Conservation (phyloP, 2,113 vertebrate genomes). For the Rhabdornis inornatus region DNA sequence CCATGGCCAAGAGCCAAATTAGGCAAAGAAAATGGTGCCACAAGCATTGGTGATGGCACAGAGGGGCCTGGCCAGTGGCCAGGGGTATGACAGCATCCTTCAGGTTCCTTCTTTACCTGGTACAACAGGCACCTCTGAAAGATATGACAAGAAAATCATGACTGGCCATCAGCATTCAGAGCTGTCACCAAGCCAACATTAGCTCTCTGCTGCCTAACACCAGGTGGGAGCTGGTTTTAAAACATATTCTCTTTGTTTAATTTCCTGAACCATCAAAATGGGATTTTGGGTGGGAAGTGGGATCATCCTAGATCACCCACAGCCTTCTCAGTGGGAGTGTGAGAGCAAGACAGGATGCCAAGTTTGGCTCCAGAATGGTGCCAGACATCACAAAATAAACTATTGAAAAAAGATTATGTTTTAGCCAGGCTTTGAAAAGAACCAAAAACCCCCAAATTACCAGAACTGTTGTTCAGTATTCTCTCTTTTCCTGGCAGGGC, state of each 20-base stretch:
- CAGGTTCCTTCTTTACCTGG: not conserved
- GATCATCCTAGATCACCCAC: not conserved
- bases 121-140: not conserved
- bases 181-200: not conserved
- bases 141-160: not conserved
- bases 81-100: not conserved
- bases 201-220: not conserved
- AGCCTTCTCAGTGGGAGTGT: not conserved
- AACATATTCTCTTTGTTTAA: not conserved
- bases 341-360: not conserved
- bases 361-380: not conserved
- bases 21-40: not conserved
- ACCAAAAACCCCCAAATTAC: not conserved
- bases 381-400: not conserved
- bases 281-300: not conserved
- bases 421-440: not conserved
- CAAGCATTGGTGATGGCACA: fast-evolving
- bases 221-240: not conserved
- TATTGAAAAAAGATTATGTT: not conserved
- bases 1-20: not conserved
- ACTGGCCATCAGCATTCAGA: not conserved
- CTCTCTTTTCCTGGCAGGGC: not conserved
- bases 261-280: not conserved
- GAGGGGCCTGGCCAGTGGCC: not conserved
- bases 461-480: not conserved